Evolutionary conservation across 1,140 invertebrate species (phyloP), one percentile per base, ranked within the genome.

Genomic region (Thalassaphorura encarpata): DNA sequence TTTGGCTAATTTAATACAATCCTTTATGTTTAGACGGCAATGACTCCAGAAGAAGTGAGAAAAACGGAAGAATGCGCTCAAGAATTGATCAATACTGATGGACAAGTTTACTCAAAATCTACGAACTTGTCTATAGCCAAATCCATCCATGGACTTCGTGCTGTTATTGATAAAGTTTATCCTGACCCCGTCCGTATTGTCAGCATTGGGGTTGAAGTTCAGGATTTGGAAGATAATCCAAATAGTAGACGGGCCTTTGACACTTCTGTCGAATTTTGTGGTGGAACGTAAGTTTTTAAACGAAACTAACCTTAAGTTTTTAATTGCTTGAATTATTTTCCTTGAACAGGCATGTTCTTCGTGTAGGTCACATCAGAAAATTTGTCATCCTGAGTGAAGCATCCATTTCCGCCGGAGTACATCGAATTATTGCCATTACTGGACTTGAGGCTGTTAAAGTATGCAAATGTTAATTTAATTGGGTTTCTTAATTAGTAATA

Each of bases 181-280:
- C 97, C 97, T 0, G 96, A 99, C 77, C 96, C 96, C 23, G 97
- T 99, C 1, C 79, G 97, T 67, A 84, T 99, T 16, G 89, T 99
- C 15, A 90, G 89, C 48, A 83, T 99, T 63, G 96, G 97, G 16
- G 79, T 94, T 49, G 82, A 92, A 2, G 83, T 99, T 18, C 91
- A 97, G 62, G 78, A 90, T 33, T 74, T 99, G 8, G 83, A 95
- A 68, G 76, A 77, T 45, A 83, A 98, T 76, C 95, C 95, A 1
- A 78, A 84, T 33, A 79, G 83, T 24, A 76, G 81, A 16, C 79
- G 76, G 41, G 94, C 85, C 4, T 77, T 79, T 43, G 72, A 83
- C 46, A 97, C 93, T 1, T 97, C 95, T 23, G 87, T 99, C n/a
- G 97, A 99, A 76, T 99, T 99, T 75, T 99, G 97, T 76, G 97